phyloP scores from a whole-genome alignment of 1,140 invertebrate species.

The Micrasema minimum region DNA sequence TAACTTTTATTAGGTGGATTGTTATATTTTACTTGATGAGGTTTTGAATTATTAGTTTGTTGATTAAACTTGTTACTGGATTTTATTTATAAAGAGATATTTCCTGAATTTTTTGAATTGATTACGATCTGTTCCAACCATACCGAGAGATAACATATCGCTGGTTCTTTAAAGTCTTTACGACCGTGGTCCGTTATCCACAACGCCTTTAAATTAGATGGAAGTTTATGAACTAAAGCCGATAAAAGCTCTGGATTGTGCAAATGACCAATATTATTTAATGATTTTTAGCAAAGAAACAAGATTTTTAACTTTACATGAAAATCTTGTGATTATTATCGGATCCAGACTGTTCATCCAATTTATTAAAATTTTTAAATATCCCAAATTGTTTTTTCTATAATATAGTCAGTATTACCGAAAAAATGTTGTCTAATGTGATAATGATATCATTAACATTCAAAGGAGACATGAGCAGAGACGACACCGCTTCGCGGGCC shows the following conservation, averaged over 20 bases:
- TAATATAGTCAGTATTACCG: not conserved
- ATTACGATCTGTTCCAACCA: not conserved
- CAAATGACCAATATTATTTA: not conserved
- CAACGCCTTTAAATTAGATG: not conserved
- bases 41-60: too few species aligned
- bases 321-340: not conserved
- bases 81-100: too few species aligned
- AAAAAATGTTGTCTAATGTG: not conserved
- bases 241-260: not conserved
- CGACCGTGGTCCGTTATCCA: not conserved
- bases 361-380: not conserved
- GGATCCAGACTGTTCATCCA: not conserved
- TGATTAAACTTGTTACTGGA: too few species aligned
- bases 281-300: not conserved
- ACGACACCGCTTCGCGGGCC: not conserved
- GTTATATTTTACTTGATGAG: too few species aligned
- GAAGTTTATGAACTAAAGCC: not conserved
- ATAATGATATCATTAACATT: not conserved
- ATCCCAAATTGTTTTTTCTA: slow-evolving; percentile 1
- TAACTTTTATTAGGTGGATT: too few species aligned
- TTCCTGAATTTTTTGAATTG: not conserved
- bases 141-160: not conserved
- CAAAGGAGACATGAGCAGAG: not conserved
- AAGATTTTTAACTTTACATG: slow-evolving; percentile 6
- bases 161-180: not conserved